These are phyloP conservation scores for Varanus salvator DNA, from an alignment of 2,113 vertebrate genomes.

Conservation along the genomic window DNA sequence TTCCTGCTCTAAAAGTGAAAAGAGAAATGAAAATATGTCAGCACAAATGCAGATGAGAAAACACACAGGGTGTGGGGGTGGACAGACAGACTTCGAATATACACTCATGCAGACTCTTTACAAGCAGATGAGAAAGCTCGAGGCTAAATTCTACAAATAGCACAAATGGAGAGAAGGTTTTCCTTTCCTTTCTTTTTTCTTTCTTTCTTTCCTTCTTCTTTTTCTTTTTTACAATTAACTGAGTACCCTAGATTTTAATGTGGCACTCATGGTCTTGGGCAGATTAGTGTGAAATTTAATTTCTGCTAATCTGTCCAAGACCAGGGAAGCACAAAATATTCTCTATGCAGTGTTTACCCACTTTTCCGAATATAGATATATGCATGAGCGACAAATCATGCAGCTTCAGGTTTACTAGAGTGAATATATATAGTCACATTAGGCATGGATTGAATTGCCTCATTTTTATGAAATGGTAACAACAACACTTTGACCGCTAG, in stretches of 20 bases:
- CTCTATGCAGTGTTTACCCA: constrained; percentile 73
- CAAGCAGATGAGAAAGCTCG: neutral
- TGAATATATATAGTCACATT: constrained; percentile 60
- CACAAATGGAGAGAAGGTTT: constrained; percentile 39
- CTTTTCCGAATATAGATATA: constrained; percentile 70
- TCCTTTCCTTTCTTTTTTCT: neutral
- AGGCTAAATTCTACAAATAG: constrained; percentile 52
- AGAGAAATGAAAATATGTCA: neutral
- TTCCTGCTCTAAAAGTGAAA: neutral
- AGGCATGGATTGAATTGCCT: constrained; percentile 55
- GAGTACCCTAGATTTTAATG: constrained; percentile 62
- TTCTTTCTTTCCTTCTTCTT: neutral
- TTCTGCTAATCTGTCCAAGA: constrained; percentile 76
- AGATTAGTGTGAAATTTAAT: constrained; percentile 80
- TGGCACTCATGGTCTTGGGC: constrained; percentile 71
- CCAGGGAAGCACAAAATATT: constrained; percentile 73
- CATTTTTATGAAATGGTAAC: constrained; percentile 54
- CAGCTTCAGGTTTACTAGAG: constrained; percentile 65
- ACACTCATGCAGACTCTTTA: neutral
- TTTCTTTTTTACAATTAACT: constrained; percentile 69
- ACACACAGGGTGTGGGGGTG: neutral
- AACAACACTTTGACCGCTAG: constrained; percentile 34
- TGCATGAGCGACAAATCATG: constrained; percentile 71
- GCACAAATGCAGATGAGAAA: neutral
- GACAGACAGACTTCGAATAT: neutral